phyloP scores from a whole-genome alignment of 2,888 invertebrate genomes.

The Nebria brevicollis region DNA sequence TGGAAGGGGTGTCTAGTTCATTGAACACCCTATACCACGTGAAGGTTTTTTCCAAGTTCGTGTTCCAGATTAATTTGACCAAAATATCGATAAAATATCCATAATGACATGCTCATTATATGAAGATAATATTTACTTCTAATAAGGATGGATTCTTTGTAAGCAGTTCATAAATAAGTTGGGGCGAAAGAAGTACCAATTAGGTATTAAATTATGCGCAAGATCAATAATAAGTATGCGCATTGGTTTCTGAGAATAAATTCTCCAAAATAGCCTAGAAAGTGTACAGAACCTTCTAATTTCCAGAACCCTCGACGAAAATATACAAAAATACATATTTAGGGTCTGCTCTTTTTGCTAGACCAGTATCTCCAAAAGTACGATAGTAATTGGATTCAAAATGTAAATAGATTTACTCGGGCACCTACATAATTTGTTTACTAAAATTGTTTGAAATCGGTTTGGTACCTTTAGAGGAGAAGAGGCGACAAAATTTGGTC shows the following conservation, averaged over 20 bases:
- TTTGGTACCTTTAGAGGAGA: no score
- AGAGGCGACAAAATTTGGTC: no score
- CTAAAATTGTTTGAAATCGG: no score
- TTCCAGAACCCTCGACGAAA: no score
- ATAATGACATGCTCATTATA: conserved; percentile 1
- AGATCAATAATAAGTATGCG: background rate
- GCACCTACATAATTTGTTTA: no score
- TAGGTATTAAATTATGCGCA: background rate
- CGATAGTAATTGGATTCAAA: no score
- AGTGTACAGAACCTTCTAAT: no score
- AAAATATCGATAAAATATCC: background rate
- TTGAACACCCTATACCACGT: background rate
- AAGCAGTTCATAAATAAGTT: background rate
- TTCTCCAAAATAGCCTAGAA: no score
- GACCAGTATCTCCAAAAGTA: no score
- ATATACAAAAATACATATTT: no score
- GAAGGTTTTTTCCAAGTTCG: background rate
- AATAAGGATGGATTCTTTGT: background rate
- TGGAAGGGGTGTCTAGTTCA: background rate
- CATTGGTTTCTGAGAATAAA: background rate
- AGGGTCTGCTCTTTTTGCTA: no score
- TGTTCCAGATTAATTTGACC: background rate
- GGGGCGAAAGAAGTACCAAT: background rate
- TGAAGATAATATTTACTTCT: background rate
- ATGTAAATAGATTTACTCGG: no score